Percentiles rank a stretch among this genome's conserved stretches.
Conservation (phyloP, 2,888 invertebrate species). For the Tubulanus polymorphus region DNA sequence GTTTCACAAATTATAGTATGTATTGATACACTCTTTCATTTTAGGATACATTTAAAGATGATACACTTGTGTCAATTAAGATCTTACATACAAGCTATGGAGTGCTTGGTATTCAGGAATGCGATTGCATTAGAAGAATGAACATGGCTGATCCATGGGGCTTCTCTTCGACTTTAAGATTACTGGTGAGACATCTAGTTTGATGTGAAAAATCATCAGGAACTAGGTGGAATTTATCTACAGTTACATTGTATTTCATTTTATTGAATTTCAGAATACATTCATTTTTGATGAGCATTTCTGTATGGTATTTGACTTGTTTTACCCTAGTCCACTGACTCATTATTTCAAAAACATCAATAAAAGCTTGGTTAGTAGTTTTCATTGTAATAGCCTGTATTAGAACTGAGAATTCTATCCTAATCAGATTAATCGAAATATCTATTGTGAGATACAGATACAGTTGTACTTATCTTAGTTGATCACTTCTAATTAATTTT, state of each 20-base stretch:
- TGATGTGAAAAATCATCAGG: too few species aligned
- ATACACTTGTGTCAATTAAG: constrained; percentile 34
- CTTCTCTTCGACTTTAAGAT: constrained; percentile 31
- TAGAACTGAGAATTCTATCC: too few species aligned
- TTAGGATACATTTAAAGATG: constrained; percentile 29
- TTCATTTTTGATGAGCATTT: constrained; percentile 36
- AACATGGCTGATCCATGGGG: constrained; percentile 32
- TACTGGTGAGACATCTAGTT: constrained; percentile 39
- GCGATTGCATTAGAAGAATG: constrained; percentile 30
- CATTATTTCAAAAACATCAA: constrained; percentile 21
- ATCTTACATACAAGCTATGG: constrained; percentile 32
- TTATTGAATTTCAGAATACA: constrained; percentile 28
- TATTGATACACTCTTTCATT: constrained; percentile 4
- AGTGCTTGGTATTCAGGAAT: constrained; percentile 32
- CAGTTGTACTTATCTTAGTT: too few species aligned
- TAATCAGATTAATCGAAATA: too few species aligned
- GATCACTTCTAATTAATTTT: too few species aligned
- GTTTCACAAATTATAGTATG: neutral
- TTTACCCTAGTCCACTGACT: constrained; percentile 31
- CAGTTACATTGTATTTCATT: too few species aligned
- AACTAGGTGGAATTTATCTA: too few species aligned
- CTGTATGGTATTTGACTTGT: constrained; percentile 43
- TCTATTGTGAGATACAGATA: too few species aligned
- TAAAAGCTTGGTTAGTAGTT: constrained; percentile 25
- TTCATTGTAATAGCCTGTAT: too few species aligned